Evolutionary conservation across 1,140 invertebrate genomes (phyloP), one percentile per base, ranked within the genome.

Genomic region (Acromyrmex echinatior): DNA sequence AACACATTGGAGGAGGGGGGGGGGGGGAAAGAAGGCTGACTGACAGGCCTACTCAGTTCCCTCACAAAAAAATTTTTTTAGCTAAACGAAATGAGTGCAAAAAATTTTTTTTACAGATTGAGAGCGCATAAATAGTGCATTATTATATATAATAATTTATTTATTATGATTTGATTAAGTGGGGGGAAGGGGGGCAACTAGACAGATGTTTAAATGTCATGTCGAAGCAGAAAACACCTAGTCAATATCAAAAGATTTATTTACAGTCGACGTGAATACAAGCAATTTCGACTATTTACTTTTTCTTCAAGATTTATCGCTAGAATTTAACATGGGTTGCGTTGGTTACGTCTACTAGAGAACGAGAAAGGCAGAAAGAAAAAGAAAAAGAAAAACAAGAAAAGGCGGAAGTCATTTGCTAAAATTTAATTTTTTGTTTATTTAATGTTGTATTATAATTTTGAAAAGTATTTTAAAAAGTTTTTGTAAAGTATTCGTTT

Each of bases 221-320:
- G 5, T 16, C 25, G 31, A 63, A 9, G 28, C 51, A 25, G 45
- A 58, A 25, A 84, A 39, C 12, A 45, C 1, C 25, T 7, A 71
- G 21, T 65, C 65, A 89, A 74, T 88, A 76, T 79, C 51, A 12
- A 12, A 25, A 2, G 35, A 78, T 87, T 76, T 90, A 71, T 80
- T 74, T 12, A 56, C 56, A 56, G 58, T 51, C 53, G 18, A 25
- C 14, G 31, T 18, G 10, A 9, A 68, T 25, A 49, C 39, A n/a
- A 16, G 35, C 63, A 60, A 71, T 84, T 82, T 71, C 39, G 14
- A 71, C 65, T 84, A 84, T 87, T 87, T 87, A n/a, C 28, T 39
- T 58, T 45, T 18, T n/a, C 31, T 78, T 49, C 21, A 63, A 76
- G 73, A 68, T 85, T 85, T 65, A 77, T 51, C 25, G 73, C 10